Base-by-base conservation (phyloP, 2,797 vertebrate species). In the Enteromius treurensis region DNA sequence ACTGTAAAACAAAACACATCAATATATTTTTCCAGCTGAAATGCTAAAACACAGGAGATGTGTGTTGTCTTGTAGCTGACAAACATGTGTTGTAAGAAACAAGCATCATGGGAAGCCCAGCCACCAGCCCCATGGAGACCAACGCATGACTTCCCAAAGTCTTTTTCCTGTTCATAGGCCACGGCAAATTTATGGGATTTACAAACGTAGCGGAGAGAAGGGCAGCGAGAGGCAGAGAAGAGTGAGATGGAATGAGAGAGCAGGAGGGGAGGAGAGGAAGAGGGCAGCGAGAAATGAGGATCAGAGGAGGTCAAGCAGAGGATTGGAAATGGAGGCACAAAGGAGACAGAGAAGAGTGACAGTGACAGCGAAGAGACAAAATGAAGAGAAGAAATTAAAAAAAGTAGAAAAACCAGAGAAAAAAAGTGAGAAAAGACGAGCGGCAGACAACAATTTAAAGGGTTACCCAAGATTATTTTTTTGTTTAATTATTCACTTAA, bases 301-400 rank as follows among this genome's bases (percentile, higher is more conserved):
- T 88, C 86, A 85, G 83, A 75, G 81, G 77, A 86, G 86, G 88
- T 89, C 88, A 89, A 85, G 86, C 85, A 86, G 83, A 89, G 83
- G 75, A 89, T 84, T 88, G 81, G 70, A 86, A 87, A 75, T 45
- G 64, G 83, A 82, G 80, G 79, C 8, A 21, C 37, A 55, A 64
- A 68, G 53, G 69, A 84, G 80, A 84, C 77, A 70, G 78, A 42
- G 51, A 49, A 85, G 42, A 81, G 71, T 73, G 65, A 67, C 68
- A 74, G 69, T 65, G 74, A 79, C 37, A 73, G 49, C 15, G 23
- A 79, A 49, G 19, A 60, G 51, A 47, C 68, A 23, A 55, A 75
- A 75, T 40, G 19, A 75, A 86, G 37, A 29, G 40, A 80, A 58
- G 51, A 64, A 45, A 69, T 34, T 17, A 32, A 73, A 75, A 42